phyloP scores from a whole-genome alignment of 2,113 vertebrate species.

The Calyptommatus sinebrachiatus region DNA sequence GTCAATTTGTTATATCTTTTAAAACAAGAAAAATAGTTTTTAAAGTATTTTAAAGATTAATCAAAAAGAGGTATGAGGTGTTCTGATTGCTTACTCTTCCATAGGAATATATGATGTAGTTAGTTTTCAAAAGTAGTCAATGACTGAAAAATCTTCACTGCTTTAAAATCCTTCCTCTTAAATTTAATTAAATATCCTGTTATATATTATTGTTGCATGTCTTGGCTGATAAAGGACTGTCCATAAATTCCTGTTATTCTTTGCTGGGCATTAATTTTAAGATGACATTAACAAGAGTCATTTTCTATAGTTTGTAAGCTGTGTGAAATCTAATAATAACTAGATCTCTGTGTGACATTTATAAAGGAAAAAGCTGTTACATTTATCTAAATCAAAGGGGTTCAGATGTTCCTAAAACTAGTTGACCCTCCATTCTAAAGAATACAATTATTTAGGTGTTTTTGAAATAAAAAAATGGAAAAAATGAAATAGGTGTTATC shows the following conservation, averaged over 20 bases:
- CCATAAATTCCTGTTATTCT: slow-evolving; percentile 6
- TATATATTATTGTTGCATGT: slow-evolving; percentile 29
- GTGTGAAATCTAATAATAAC: slow-evolving; percentile 2
- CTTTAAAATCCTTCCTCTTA: background rate
- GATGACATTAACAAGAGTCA: background rate
- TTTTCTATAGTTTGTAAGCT: slow-evolving; percentile 20
- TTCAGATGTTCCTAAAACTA: no score
- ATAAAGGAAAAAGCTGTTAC: background rate
- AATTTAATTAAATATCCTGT: background rate
- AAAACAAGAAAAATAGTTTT: background rate
- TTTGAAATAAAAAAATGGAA: slow-evolving; percentile 18
- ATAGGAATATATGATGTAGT: background rate
- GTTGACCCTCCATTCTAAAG: no score
- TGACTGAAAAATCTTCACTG: background rate
- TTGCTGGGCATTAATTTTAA: background rate
- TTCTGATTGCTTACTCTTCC: background rate
- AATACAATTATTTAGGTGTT: background rate
- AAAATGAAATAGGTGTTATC: background rate
- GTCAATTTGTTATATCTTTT: background rate
- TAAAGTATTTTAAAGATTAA: background rate
- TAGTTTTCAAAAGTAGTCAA: background rate
- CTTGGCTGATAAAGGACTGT: background rate
- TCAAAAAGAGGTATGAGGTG: background rate
- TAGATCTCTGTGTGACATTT: background rate
- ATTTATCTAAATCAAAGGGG: background rate